Base-by-base conservation (phyloP, 2,888 invertebrate species). In the Machimus rusticus region DNA sequence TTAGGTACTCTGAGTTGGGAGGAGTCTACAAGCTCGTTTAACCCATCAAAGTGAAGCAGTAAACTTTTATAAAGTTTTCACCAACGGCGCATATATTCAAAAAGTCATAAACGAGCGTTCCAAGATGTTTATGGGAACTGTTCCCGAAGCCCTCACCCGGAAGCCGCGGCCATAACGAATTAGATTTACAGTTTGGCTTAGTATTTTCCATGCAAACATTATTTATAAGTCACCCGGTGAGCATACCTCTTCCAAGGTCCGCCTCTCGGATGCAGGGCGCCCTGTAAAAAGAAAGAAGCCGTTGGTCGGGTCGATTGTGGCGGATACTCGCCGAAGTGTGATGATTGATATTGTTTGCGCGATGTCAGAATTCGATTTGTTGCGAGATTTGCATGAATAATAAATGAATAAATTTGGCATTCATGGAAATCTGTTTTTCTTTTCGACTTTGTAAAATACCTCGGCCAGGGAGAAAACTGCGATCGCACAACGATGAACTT, bases 351-450 rank as follows among this genome's bases (percentile, higher is more conserved):
- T 85, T 85, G 85, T 85, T 85, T 85, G 85, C 46, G 74, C 43
- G 74, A 85, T 85, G 85, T 85, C 85, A 74, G 74, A 85, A 85
- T 85, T 85, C 85, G 85, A 85, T 85, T 85, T 85, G 85, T 39
- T 85, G 85, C 43, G 74, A 85, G 85, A 74, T 85, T 85, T 85
- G 74, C 85, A 85, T 85, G 85, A 74, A 85, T 85, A 85, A 85
- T 85, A 85, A 85, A 85, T 23, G 85, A 85, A 74, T 85, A 74
- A 85, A 85, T 85, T 85, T 85, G 74, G 46, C 43, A 85, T 85
- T 85, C 85, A 85, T 85, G 85, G n/a, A 85, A 85, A 85, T 85
- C 85, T 85, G 74, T 34, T 74, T 74, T 39, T 74, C 74, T 28
- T 74, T 43, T 23, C 9, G 19, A 85, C 39, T 85, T 85, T 28